Evolutionary conservation across 2,888 invertebrate genomes (phyloP).

Genomic region (Papilio elwesi): DNA sequence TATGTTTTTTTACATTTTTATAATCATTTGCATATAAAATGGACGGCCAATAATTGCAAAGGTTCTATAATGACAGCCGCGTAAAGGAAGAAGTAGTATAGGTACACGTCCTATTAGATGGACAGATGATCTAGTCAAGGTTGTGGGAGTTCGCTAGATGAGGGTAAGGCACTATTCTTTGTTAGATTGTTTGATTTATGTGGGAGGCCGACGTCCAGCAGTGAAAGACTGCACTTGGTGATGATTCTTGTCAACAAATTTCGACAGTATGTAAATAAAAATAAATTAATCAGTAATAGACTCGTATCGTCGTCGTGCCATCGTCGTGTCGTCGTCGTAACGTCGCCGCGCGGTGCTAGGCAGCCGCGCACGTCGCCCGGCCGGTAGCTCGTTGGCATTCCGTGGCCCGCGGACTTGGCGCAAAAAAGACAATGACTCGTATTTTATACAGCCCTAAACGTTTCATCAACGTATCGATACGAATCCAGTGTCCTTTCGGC

Average conservation of each 20-base stretch:
- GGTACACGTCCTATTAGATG: not conserved
- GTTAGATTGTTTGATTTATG: too few species aligned
- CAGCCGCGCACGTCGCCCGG: slow-evolving; percentile 53
- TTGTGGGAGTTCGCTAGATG: not conserved
- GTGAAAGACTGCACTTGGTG: not conserved
- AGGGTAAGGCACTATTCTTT: not conserved
- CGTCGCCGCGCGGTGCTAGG: slow-evolving; percentile 42
- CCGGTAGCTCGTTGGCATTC: slow-evolving; percentile 74
- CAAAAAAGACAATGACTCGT: slow-evolving; percentile 79
- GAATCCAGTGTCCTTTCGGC: slow-evolving; percentile 60
- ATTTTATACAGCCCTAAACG: slow-evolving; percentile 79
- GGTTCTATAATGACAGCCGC: too few species aligned
- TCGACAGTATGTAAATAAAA: too few species aligned
- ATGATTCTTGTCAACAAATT: not conserved
- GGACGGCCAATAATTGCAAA: too few species aligned
- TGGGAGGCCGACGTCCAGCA: too few species aligned
- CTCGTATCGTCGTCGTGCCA: slow-evolving; percentile 38
- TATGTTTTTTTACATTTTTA: too few species aligned
- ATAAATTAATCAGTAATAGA: not conserved
- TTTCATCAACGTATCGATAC: slow-evolving; percentile 76
- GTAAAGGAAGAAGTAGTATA: too few species aligned
- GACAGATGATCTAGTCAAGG: not conserved
- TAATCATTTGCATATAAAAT: too few species aligned
- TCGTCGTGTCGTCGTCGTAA: slow-evolving; percentile 43
- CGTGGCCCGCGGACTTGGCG: slow-evolving; percentile 66